Conservation (phyloP, 1,140 invertebrate genomes). For the Zophobas morio region DNA sequence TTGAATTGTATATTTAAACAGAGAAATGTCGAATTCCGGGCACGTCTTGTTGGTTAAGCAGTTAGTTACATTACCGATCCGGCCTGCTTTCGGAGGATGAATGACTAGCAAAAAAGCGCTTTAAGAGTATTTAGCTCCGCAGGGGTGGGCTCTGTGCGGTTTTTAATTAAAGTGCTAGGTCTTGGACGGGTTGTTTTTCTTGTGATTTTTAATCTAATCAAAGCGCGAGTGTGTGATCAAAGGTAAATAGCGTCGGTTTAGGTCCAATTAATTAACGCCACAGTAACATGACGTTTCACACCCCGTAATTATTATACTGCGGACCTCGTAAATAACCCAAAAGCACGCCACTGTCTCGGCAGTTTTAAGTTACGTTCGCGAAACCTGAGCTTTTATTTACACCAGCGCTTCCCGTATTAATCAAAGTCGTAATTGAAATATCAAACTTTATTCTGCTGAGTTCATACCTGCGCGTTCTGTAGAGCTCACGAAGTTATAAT, state of each 20-base stretch:
- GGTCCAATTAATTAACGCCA: constrained; percentile 35
- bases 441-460: constrained; percentile 46
- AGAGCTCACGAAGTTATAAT: constrained; percentile 30
- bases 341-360: constrained; percentile 35
- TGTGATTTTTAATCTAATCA: constrained; percentile 26
- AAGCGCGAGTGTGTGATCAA: constrained; percentile 22
- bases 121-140: constrained; percentile 26
- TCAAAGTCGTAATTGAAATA: constrained; percentile 41
- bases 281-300: constrained; percentile 33
- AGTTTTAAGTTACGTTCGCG: constrained; percentile 37
- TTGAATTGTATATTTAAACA: constrained; percentile 53
- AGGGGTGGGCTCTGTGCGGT: constrained; percentile 7
- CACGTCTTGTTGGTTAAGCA: constrained; percentile 52
- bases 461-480: constrained; percentile 37
- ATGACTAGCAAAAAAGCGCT: constrained; percentile 34
- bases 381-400: constrained; percentile 38
- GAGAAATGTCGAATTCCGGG: constrained; percentile 47
- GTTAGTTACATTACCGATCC: constrained; percentile 53
- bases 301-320: constrained; percentile 30
- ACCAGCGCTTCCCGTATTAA: constrained; percentile 44
- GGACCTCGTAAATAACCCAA: constrained; percentile 23
- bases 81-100: constrained; percentile 40
- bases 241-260: constrained; percentile 36
- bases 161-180: constrained; percentile 31
- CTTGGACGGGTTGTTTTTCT: constrained; percentile 17